Percentiles rank a stretch among this genome's conserved stretches.
These are phyloP conservation scores for Drosophila neonasuta DNA, from an alignment of 2,888 invertebrate genomes.

Conservation along the genomic window DNA sequence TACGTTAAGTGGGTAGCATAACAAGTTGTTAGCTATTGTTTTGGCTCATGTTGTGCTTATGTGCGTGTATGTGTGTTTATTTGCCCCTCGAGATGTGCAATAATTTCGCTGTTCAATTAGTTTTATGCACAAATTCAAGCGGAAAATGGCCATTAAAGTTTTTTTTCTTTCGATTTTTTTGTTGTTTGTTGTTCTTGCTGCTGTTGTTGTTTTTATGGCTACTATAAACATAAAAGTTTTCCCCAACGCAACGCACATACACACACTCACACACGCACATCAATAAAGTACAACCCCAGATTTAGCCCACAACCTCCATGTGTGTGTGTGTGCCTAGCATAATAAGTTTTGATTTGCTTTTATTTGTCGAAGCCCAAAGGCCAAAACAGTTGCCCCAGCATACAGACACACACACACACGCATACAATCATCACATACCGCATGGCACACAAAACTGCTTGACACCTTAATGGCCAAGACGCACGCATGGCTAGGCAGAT, in stretches of 20 bases:
- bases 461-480: slow-evolving; percentile 71
- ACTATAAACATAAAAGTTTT: slow-evolving; percentile 73
- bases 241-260: slow-evolving; percentile 36
- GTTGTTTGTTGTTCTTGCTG: slow-evolving; percentile 6
- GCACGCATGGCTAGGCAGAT: slow-evolving; percentile 50
- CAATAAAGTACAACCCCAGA: slow-evolving; percentile 50
- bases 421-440: slow-evolving; percentile 11
- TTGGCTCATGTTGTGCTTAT: slow-evolving; percentile 11
- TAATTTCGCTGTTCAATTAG: slow-evolving; percentile 74
- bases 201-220: slow-evolving; percentile 57
- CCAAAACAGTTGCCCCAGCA: slow-evolving; percentile 51
- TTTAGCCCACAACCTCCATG: slow-evolving; percentile 24
- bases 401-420: slow-evolving; percentile 1
- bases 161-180: slow-evolving; percentile 11
- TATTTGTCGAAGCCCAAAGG: slow-evolving; percentile 62
- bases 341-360: slow-evolving; percentile 76
- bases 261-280: slow-evolving; percentile 27
- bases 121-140: slow-evolving; percentile 56
- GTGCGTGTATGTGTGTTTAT: slow-evolving; percentile 44
- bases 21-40: slow-evolving; percentile 25
- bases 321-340: slow-evolving; percentile 61
- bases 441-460: slow-evolving; percentile 36
- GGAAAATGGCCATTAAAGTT: slow-evolving; percentile 58
- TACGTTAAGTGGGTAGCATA: slow-evolving; percentile 13
- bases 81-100: slow-evolving; percentile 59